Percentiles rank a stretch among this genome's conserved stretches.
Conservation (phyloP, 2,797 vertebrate genomes). For the Dermochelys coriacea region DNA sequence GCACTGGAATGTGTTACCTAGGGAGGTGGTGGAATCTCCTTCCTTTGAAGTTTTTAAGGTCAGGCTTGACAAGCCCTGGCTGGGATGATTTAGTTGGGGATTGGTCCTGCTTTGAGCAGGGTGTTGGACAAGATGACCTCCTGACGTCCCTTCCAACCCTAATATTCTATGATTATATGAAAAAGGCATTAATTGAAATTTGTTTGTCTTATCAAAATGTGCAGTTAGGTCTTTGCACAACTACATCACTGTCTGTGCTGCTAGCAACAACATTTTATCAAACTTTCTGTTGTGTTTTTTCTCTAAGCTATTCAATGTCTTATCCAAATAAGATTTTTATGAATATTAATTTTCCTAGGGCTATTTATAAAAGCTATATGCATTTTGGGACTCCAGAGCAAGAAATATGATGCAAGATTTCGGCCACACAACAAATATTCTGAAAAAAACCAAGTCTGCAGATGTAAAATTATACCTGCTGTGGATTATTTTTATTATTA, state of each 20-base stretch:
- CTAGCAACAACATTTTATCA: not conserved
- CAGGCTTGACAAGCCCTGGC: too few species aligned
- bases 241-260: not conserved
- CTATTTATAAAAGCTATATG: not conserved
- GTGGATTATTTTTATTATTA: not conserved
- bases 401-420: rapidly evolving
- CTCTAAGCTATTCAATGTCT: not conserved
- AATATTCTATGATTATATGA: not conserved
- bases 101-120: too few species aligned
- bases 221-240: not conserved
- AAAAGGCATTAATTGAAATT: not conserved
- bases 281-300: not conserved
- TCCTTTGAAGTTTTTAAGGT: too few species aligned
- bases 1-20: too few species aligned
- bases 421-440: not conserved
- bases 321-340: not conserved
- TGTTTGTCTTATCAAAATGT: not conserved
- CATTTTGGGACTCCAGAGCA: not conserved
- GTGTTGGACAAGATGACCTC: too few species aligned
- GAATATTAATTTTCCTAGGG: not conserved
- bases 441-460: not conserved
- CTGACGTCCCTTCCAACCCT: too few species aligned
- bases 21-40: too few species aligned
- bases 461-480: not conserved
- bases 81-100: too few species aligned